Percentiles rank a stretch among this genome's conserved stretches.
These are phyloP conservation scores for Trissolcus basalis DNA, from an alignment of 1,140 invertebrate species.

Conservation along the genomic window DNA sequence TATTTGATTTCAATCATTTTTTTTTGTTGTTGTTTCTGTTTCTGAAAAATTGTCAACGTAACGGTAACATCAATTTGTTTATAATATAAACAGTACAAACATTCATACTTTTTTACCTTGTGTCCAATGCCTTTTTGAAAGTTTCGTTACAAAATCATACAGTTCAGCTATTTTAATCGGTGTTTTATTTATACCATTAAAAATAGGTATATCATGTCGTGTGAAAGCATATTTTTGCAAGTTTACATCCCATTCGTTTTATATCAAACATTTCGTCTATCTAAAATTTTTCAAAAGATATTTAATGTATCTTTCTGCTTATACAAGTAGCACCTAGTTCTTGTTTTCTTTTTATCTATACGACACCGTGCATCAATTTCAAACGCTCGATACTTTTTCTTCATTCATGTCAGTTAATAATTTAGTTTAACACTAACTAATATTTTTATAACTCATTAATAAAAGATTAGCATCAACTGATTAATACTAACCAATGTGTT, in stretches of 20 bases:
- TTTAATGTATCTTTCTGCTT: slow-evolving; percentile 49
- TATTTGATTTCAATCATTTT: no score
- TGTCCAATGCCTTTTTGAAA: no score
- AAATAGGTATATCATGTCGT: slow-evolving; percentile 10
- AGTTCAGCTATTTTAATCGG: slow-evolving; percentile 27
- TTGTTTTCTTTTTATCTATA: slow-evolving; percentile 10
- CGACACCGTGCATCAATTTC: slow-evolving; percentile 2
- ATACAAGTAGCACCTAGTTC: slow-evolving; percentile 56
- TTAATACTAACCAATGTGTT: no score
- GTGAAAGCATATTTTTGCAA: slow-evolving; percentile 12
- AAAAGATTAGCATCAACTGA: no score
- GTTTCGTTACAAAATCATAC: no score
- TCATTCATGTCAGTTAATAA: neutral
- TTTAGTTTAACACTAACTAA: neutral
- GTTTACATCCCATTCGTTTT: slow-evolving; percentile 50
- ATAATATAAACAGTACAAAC: no score
- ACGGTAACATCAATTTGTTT: no score
- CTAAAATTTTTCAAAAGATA: slow-evolving; percentile 38
- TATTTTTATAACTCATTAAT: no score
- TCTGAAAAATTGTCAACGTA: no score
- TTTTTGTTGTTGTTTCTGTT: no score
- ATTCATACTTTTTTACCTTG: no score
- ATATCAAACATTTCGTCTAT: slow-evolving; percentile 56
- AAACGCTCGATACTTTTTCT: slow-evolving; percentile 19
- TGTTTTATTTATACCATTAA: slow-evolving; percentile 34